These are phyloP conservation scores for Poeciliopsis prolifica DNA, from an alignment of 2,113 vertebrate genomes.

Conservation along the genomic window DNA sequence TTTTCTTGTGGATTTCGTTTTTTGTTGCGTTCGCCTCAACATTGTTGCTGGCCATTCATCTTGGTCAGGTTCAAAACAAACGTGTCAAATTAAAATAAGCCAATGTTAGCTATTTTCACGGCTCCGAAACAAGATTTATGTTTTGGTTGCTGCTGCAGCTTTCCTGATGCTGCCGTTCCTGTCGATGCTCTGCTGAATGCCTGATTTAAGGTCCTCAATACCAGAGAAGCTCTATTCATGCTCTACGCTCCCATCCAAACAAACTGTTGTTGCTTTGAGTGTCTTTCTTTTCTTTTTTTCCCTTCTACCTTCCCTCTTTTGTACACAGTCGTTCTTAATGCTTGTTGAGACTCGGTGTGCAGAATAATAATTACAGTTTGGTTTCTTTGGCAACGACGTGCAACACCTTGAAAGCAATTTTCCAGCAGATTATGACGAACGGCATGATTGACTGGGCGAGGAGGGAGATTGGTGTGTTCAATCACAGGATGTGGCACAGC, in stretches of 20 bases:
- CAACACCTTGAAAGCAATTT: constrained; percentile 52
- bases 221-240: neutral
- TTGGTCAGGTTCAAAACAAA: neutral
- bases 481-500: constrained; percentile 52
- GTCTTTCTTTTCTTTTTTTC: constrained; percentile 10
- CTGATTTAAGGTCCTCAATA: neutral
- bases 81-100: neutral
- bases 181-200: neutral
- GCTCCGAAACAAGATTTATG: neutral
- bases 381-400: constrained; percentile 36
- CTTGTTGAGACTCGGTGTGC: constrained; percentile 1
- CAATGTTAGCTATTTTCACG: neutral
- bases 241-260: neutral
- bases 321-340: constrained; percentile 28
- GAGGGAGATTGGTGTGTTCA: constrained; percentile 50
- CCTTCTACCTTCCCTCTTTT: neutral
- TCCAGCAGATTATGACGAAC: constrained; percentile 48
- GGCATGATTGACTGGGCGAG: constrained; percentile 37
- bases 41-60: neutral
- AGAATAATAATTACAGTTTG: constrained; percentile 29
- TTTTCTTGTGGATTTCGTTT: neutral
- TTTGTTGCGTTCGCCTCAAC: neutral
- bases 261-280: neutral
- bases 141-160: neutral
- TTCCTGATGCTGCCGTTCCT: neutral